Conservation (phyloP, 1,140 invertebrate species). For the Neodiprion pinetum region DNA sequence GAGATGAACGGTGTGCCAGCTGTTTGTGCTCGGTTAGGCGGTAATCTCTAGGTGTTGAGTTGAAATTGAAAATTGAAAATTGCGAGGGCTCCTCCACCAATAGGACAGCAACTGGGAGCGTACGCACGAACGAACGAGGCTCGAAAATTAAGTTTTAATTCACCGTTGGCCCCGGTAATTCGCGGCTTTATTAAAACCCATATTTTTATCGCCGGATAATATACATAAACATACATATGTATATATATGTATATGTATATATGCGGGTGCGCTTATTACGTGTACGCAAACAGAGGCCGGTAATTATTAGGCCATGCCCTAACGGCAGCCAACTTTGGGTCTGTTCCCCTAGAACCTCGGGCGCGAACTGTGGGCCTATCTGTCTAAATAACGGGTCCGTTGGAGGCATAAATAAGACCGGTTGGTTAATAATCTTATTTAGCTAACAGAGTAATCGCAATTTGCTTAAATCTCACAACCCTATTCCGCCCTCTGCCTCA, state of each 20-base stretch:
- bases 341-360: not conserved
- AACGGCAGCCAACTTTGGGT: not conserved
- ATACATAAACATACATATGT: not conserved
- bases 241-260: conserved; percentile 4
- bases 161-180: conserved; percentile 2
- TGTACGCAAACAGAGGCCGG: not conserved
- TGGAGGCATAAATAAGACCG: conserved; percentile 50
- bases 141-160: conserved; percentile 10
- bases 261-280: not conserved
- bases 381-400: conserved; percentile 31
- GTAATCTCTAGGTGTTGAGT: not conserved
- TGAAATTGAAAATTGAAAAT: conserved; percentile 13
- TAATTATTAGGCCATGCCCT: conserved; percentile 2
- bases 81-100: not conserved
- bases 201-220: not conserved
- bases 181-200: conserved; percentile 12
- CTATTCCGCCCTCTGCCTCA: conserved; percentile 30
- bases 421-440: conserved; percentile 55
- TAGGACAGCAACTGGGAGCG: not conserved
- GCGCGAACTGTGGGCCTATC: conserved; percentile 11
- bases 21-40: not conserved
- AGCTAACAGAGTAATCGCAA: conserved; percentile 52
- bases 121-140: not conserved
- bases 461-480: conserved; percentile 52
- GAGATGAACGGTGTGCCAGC: not conserved